A percentile compares a stretch with the other conserved stretches of the same genome.
Conservation (phyloP, 2,797 vertebrate species). For the Cyclopterus lumpus region DNA sequence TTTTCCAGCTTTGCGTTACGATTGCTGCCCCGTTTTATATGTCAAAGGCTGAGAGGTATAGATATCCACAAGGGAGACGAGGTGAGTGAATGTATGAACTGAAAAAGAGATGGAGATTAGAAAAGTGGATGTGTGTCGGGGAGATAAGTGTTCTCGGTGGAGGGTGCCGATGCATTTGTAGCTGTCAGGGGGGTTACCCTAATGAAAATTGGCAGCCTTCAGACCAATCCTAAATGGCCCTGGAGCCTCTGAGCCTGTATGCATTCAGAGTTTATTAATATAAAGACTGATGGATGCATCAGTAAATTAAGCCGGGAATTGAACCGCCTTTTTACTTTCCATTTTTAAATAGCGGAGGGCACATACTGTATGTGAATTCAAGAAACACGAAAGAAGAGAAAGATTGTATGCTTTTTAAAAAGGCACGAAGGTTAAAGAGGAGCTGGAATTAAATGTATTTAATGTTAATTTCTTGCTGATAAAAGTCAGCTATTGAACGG, state of each 20-base stretch:
- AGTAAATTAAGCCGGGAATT: constrained; percentile 44
- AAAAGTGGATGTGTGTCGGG: background rate
- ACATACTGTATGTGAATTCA: constrained; percentile 10
- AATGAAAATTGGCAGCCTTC: constrained; percentile 62
- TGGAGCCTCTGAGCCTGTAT: constrained; percentile 18
- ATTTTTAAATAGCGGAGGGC: constrained; percentile 36
- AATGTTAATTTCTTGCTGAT: background rate
- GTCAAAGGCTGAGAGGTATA: background rate
- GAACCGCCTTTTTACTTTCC: constrained; percentile 41
- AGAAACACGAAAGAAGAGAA: background rate
- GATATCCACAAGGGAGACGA: background rate
- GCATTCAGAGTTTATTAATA: constrained; percentile 48
- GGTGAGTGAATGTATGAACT: background rate
- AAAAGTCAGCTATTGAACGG: background rate
- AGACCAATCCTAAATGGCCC: constrained; percentile 46
- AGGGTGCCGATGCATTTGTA: constrained; percentile 26
- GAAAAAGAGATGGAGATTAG: background rate
- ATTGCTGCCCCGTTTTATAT: background rate
- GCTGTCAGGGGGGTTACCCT: background rate
- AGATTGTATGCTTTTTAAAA: background rate
- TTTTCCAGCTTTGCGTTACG: background rate
- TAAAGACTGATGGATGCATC: constrained; percentile 45
- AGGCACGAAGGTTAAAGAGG: background rate
- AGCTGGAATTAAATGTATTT: background rate
- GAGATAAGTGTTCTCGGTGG: background rate